Percentiles rank a stretch among this genome's conserved stretches.
Conservation (phyloP, 2,888 invertebrate species). For the Toxonevra muliebris region DNA sequence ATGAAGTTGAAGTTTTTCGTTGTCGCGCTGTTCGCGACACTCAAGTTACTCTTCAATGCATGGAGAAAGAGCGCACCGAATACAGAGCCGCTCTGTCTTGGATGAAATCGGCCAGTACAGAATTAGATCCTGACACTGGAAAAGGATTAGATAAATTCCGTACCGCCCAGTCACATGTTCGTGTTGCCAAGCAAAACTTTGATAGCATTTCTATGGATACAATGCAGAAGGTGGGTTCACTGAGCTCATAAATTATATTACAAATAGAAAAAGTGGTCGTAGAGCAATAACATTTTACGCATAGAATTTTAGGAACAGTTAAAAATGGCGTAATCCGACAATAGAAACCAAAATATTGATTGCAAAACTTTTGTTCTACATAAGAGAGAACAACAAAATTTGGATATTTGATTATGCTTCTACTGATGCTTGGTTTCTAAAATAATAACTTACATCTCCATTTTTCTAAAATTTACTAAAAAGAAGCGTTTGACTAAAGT, state of each 20-base stretch:
- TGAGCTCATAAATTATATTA: background rate
- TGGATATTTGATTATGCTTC: no score
- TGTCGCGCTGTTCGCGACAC: conserved; percentile 79
- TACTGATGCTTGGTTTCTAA: no score
- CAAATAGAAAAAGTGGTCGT: no score
- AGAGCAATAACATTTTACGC: no score
- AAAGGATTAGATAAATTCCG: conserved; percentile 95
- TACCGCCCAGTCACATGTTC: conserved; percentile 84
- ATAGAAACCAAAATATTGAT: no score
- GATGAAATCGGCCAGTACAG: conserved; percentile 98
- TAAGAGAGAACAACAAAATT: no score
- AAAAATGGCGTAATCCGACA: no score
- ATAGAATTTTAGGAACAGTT: no score
- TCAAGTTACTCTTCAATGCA: conserved; percentile 82
- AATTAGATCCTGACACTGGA: conserved; percentile 96
- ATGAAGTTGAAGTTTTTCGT: conserved; percentile 97
- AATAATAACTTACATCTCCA: no score
- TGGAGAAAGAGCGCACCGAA: conserved; percentile 95
- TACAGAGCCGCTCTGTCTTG: conserved; percentile 95
- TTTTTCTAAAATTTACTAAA: no score
- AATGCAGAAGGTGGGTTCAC: conserved; percentile 80
- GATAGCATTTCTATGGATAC: conserved; percentile 95
- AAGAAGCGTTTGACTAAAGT: no score
- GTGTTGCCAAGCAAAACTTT: conserved; percentile 85
- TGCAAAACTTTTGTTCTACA: no score